phyloP scores from a whole-genome alignment of 2,888 invertebrate genomes.

The Smittia sp. region DNA sequence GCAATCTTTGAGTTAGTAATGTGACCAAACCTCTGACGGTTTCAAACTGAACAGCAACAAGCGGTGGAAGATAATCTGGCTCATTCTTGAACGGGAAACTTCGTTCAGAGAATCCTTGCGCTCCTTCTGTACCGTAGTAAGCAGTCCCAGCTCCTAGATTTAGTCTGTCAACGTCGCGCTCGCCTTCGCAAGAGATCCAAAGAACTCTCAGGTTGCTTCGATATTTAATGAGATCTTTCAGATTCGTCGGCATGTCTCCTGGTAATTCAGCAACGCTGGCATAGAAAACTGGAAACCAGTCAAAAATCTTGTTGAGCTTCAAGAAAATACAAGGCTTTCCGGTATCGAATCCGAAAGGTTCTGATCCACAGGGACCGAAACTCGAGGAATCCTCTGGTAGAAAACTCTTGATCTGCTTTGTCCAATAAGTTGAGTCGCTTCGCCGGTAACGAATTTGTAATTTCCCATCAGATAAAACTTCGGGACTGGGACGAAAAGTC shows the following conservation, averaged over 20 bases:
- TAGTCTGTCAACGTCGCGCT: constrained; percentile 89
- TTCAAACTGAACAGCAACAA: constrained; percentile 85
- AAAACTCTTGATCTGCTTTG: constrained; percentile 46
- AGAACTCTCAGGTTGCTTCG: constrained; percentile 60
- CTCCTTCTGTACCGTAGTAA: constrained; percentile 74
- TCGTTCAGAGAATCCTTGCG: constrained; percentile 78
- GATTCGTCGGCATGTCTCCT: constrained; percentile 68
- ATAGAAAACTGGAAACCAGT: constrained; percentile 79
- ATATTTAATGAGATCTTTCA: constrained; percentile 66
- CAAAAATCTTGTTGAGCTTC: constrained; percentile 94
- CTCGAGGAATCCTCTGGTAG: too few species aligned
- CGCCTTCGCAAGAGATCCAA: constrained; percentile 92
- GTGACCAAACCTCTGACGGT: constrained; percentile 69
- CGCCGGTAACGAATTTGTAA: constrained; percentile 95
- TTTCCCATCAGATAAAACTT: constrained; percentile 79
- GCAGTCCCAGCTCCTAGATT: constrained; percentile 87
- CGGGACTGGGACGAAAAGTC: constrained; percentile 92
- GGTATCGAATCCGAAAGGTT: constrained; percentile 79
- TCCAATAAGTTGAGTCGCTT: constrained; percentile 75
- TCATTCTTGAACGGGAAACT: constrained; percentile 87
- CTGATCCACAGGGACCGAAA: constrained; percentile 73
- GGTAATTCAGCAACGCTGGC: constrained; percentile 70
- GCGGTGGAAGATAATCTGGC: constrained; percentile 77
- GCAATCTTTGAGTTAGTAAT: neutral
- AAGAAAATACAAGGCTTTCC: constrained; percentile 95